phyloP scores from a whole-genome alignment of 2,888 invertebrate species.

The Phengaris alcon region DNA sequence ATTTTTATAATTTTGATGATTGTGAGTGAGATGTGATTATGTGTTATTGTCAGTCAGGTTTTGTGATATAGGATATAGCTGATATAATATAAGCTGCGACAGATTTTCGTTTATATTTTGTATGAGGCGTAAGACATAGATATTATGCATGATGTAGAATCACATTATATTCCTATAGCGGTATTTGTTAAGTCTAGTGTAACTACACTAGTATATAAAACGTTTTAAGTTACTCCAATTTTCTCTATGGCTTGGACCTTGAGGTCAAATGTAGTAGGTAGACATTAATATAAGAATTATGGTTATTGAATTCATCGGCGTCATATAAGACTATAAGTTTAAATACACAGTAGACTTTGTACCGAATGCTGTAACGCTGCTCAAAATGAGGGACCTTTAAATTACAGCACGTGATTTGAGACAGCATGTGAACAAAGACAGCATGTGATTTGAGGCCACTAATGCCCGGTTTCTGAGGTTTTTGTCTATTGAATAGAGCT shows the following conservation, averaged over 20 bases:
- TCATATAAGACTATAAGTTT: too few relatives aligned
- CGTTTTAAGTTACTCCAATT: neutral
- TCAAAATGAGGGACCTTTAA: too few relatives aligned
- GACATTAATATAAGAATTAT: too few relatives aligned
- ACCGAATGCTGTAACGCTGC: too few relatives aligned
- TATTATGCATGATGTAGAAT: slow-evolving; percentile 10
- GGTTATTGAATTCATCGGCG: too few relatives aligned
- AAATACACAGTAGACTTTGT: too few relatives aligned
- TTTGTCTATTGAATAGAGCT: too few relatives aligned
- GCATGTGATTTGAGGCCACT: too few relatives aligned
- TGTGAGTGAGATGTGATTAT: slow-evolving; percentile 32
- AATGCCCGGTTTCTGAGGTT: too few relatives aligned
- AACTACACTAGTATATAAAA: neutral
- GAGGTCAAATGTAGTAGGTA: too few relatives aligned
- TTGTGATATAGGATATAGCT: slow-evolving; percentile 60
- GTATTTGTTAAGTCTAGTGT: neutral
- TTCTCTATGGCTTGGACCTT: neutral
- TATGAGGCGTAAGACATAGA: slow-evolving; percentile 34
- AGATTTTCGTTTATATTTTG: slow-evolving; percentile 35
- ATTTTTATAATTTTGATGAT: neutral
- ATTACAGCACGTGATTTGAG: too few relatives aligned
- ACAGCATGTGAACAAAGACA: too few relatives aligned
- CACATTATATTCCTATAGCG: slow-evolving; percentile 15
- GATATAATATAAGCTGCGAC: slow-evolving; percentile 41
- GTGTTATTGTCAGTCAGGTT: slow-evolving; percentile 57